phyloP scores from a whole-genome alignment of 2,113 vertebrate genomes.

The Mola mola region DNA sequence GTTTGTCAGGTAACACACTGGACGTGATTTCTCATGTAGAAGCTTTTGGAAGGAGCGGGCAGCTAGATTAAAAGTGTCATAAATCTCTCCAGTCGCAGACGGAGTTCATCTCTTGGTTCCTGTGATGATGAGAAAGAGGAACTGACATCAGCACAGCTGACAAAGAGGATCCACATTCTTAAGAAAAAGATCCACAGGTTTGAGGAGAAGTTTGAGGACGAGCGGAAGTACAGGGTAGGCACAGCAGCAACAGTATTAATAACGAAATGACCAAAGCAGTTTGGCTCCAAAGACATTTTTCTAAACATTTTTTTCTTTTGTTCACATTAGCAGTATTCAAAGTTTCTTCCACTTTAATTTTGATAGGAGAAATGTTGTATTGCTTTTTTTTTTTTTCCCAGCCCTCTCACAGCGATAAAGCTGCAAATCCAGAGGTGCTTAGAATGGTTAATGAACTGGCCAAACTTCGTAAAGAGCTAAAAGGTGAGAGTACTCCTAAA shows the following conservation, averaged over 20 bases:
- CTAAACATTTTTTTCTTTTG: not conserved
- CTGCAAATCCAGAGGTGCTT: conserved; percentile 92
- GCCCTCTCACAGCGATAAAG: conserved; percentile 98
- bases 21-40: not conserved
- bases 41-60: not conserved
- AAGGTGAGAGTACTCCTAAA: conserved; percentile 82
- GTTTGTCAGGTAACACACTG: conserved; percentile 88
- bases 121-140: conserved; percentile 91
- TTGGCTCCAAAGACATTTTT: not conserved
- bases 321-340: no score
- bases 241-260: not conserved
- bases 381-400: conserved; percentile 46
- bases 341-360: not conserved
- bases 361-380: not conserved
- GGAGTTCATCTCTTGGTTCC: conserved; percentile 92
- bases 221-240: conserved; percentile 92
- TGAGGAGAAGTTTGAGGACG: conserved; percentile 95
- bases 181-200: conserved; percentile 97
- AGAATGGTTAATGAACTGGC: conserved; percentile 96
- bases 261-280: no score
- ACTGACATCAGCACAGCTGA: conserved; percentile 91
- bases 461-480: conserved; percentile 93
- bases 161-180: conserved; percentile 91
- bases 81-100: conserved; percentile 82
- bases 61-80: not conserved